These are phyloP conservation scores for Cistogaster globosa DNA, from an alignment of 2,888 invertebrate genomes.

Conservation along the genomic window DNA sequence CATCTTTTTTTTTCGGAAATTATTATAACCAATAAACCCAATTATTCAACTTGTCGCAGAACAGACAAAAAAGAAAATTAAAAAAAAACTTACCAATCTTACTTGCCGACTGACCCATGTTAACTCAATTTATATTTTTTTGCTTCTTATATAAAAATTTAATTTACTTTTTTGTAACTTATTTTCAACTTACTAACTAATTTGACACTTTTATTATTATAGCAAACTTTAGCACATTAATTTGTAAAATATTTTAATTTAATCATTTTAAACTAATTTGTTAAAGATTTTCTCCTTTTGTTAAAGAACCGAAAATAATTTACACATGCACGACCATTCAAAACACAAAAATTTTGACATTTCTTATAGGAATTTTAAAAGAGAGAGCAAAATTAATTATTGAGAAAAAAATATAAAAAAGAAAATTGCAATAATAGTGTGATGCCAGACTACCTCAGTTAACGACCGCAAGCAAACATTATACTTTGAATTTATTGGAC, in stretches of 20 bases:
- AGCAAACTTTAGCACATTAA: constrained; percentile 52
- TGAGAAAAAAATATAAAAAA: too few relatives aligned
- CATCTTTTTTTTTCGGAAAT: neutral
- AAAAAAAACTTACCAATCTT: constrained; percentile 79
- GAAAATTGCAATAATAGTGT: too few relatives aligned
- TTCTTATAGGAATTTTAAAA: constrained; percentile 41
- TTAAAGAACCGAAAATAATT: constrained; percentile 44
- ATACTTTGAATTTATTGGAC: too few relatives aligned
- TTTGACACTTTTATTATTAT: constrained; percentile 66
- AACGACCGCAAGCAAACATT: too few relatives aligned
- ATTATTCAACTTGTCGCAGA: constrained; percentile 1
- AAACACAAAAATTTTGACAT: constrained; percentile 62
- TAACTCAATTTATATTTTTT: constrained; percentile 43
- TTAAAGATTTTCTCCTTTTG: constrained; percentile 48
- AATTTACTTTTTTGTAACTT: constrained; percentile 10
- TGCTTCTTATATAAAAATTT: constrained; percentile 49
- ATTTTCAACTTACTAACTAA: constrained; percentile 60
- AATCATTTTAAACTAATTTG: constrained; percentile 41
- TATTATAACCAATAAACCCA: neutral
- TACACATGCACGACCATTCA: constrained; percentile 64
- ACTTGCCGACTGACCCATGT: constrained; percentile 80
- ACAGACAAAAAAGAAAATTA: constrained; percentile 44
- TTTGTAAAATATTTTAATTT: constrained; percentile 49
- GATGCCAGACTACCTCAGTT: too few relatives aligned
- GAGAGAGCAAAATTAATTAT: neutral